Evolutionary conservation across 2,113 vertebrate genomes (phyloP).

Genomic region (Neodontobutis hainanensis): DNA sequence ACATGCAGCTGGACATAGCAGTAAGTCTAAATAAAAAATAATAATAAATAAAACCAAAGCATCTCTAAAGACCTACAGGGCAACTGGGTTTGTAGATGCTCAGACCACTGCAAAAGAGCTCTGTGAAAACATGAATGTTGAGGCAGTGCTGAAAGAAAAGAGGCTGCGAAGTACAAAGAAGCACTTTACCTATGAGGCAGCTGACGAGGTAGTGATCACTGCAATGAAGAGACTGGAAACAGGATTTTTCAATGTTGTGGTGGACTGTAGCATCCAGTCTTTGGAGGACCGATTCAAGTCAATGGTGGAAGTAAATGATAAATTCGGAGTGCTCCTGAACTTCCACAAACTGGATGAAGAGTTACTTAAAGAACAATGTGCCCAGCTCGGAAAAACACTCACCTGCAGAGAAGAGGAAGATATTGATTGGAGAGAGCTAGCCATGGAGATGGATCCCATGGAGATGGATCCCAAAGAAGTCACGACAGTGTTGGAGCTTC

Average conservation of each 20-base stretch:
- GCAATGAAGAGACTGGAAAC: background rate
- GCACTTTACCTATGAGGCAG: slow-evolving; percentile 1
- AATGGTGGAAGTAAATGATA: no score
- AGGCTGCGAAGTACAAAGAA: slow-evolving; percentile 22
- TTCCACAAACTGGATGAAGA: no score
- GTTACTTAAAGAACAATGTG: no score
- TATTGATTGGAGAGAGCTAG: no score
- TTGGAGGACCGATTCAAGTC: background rate
- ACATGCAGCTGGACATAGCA: background rate
- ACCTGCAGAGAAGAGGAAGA: no score
- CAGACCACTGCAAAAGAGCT: slow-evolving; percentile 29
- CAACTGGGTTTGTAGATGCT: slow-evolving; percentile 24
- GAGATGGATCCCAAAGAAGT: no score
- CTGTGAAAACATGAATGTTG: slow-evolving; percentile 25
- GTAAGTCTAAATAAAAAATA: no score
- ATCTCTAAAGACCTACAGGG: slow-evolving; percentile 27
- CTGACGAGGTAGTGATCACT: background rate
- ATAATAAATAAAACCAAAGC: slow-evolving; percentile 25
- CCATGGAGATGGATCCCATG: no score
- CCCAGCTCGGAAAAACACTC: no score
- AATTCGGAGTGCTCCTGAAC: no score
- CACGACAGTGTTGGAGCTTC: no score
- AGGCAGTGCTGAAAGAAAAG: slow-evolving; percentile 30
- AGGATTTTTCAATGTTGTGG: background rate
- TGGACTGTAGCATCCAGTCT: background rate